These are phyloP conservation scores for Sebastes dallii DNA, from an alignment of 2,797 vertebrate genomes.

Conservation along the genomic window DNA sequence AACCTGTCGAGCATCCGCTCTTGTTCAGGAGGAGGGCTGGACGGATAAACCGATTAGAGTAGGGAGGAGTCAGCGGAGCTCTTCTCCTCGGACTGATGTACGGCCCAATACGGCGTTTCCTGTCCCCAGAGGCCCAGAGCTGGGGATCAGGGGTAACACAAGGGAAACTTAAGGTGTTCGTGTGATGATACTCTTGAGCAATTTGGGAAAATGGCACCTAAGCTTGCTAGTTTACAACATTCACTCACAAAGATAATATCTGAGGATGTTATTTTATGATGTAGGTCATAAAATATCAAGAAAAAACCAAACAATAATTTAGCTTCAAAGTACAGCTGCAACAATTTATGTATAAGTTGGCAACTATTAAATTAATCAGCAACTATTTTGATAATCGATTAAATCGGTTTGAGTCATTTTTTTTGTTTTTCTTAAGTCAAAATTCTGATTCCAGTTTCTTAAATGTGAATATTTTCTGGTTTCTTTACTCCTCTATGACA, in stretches of 20 bases:
- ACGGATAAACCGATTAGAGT: conserved; percentile 21
- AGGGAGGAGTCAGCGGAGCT: neutral
- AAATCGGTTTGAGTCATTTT: too few relatives aligned
- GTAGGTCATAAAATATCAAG: neutral
- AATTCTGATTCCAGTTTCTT: too few relatives aligned
- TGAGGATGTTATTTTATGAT: neutral
- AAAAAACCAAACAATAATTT: neutral
- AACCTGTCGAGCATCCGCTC: conserved; percentile 59
- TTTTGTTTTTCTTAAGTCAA: too few relatives aligned
- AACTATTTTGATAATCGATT: too few relatives aligned
- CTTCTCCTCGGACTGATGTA: neutral
- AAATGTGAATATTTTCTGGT: too few relatives aligned
- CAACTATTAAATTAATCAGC: too few relatives aligned
- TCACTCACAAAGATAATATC: neutral
- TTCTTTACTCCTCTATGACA: too few relatives aligned
- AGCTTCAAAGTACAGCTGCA: neutral
- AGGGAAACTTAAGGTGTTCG: neutral
- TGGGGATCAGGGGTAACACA: neutral
- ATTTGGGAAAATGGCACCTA: neutral
- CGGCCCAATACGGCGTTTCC: neutral
- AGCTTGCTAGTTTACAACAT: neutral
- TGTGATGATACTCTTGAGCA: neutral
- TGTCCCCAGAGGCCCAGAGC: neutral
- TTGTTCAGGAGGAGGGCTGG: conserved; percentile 3
- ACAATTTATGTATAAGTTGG: too few relatives aligned